Evolutionary conservation across 2,888 invertebrate species (phyloP).

Genomic region (Acleris literana): DNA sequence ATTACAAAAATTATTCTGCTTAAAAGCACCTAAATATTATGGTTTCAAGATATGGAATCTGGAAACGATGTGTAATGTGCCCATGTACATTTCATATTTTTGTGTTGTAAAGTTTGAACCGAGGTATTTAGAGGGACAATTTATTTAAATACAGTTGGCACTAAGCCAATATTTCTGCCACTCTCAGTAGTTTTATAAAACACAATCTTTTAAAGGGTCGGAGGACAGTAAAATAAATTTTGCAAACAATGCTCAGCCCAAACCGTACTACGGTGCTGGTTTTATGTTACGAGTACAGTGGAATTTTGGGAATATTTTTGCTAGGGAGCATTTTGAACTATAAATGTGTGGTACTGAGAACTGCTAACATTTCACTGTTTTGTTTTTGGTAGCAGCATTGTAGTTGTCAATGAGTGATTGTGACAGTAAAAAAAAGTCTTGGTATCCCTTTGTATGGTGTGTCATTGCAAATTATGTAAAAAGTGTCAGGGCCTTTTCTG

Average conservation of each 20-base stretch:
- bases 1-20: too few relatives aligned
- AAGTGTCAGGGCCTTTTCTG: too few relatives aligned
- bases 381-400: neutral
- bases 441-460: too few relatives aligned
- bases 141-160: slow-evolving; percentile 18
- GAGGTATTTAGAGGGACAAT: neutral
- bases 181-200: slow-evolving; percentile 12
- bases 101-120: neutral
- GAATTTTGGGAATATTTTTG: neutral
- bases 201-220: slow-evolving; percentile 24
- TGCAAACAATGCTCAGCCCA: slow-evolving; percentile 17
- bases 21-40: too few relatives aligned
- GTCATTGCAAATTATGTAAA: too few relatives aligned
- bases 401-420: too few relatives aligned
- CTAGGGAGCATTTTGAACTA: slow-evolving; percentile 7
- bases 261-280: slow-evolving; percentile 15
- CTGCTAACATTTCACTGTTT: neutral
- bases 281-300: slow-evolving; percentile 13
- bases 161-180: slow-evolving; percentile 23
- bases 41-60: too few relatives aligned
- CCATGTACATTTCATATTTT: neutral
- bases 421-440: too few relatives aligned
- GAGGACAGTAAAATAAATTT: slow-evolving; percentile 25
- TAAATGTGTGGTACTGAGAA: neutral
- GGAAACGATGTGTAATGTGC: too few relatives aligned